Evolutionary conservation across 2,888 invertebrate genomes (phyloP).

Genomic region (Congeria kusceri): DNA sequence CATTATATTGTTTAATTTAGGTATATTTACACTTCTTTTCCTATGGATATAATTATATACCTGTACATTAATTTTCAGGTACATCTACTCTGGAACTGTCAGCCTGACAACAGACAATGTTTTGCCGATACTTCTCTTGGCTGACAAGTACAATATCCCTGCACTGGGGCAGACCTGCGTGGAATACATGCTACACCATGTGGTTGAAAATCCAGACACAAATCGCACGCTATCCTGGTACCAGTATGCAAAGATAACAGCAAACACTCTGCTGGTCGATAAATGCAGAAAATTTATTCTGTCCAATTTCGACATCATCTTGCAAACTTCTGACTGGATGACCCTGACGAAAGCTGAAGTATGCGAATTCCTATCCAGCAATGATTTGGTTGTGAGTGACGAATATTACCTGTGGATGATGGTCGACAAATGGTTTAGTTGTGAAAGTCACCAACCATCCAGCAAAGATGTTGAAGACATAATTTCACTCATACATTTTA

Average conservation of each 20-base stretch:
- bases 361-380: slow-evolving; percentile 76
- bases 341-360: slow-evolving; percentile 72
- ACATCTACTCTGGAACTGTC: slow-evolving; percentile 76
- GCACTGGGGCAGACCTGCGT: slow-evolving; percentile 80
- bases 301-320: slow-evolving; percentile 79
- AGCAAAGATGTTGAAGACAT: slow-evolving; percentile 67
- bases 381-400: slow-evolving; percentile 76
- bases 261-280: slow-evolving; percentile 72
- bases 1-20: too few relatives aligned
- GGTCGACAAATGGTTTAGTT: slow-evolving; percentile 74
- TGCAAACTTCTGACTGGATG: slow-evolving; percentile 78
- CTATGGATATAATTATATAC: too few relatives aligned
- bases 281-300: slow-evolving; percentile 76
- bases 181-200: slow-evolving; percentile 78
- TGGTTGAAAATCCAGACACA: slow-evolving; percentile 79
- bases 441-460: slow-evolving; percentile 65
- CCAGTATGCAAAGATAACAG: slow-evolving; percentile 79
- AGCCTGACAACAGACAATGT: slow-evolving; percentile 76
- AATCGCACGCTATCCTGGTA: slow-evolving; percentile 81
- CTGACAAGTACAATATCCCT: slow-evolving; percentile 78
- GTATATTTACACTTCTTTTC: too few relatives aligned
- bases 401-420: slow-evolving; percentile 75
- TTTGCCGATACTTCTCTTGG: slow-evolving; percentile 74
- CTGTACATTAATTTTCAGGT: slow-evolving; percentile 59
- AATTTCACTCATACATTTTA: slow-evolving; percentile 76